Evolutionary conservation across 2,888 invertebrate genomes (phyloP), one percentile per base, ranked within the genome.

Genomic region (Proisotoma minuta): DNA sequence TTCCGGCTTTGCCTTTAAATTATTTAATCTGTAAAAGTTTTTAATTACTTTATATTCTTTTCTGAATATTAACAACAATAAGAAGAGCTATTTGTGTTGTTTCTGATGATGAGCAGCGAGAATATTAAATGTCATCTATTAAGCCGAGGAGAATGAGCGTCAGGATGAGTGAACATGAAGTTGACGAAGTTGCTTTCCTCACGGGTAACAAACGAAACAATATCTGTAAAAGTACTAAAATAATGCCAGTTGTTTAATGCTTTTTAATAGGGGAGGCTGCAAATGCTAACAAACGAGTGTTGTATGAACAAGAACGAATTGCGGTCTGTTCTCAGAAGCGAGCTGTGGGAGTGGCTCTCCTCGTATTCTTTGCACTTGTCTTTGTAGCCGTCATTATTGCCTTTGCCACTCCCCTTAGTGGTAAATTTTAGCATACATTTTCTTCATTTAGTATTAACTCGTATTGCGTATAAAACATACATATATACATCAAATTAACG

Each of bases 121-220:
- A 27, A 20, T 50, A 48, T 47, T 64, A 63, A 67, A 72, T 72
- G 72, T 66, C 70, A 60, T 62, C 69, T 50, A 51, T 56, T 51
- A 72, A 65, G 63, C 61, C 61, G 43, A 53, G 64, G 63, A 66
- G 69, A 65, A 66, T 65, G 63, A 69, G 64, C 63, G 62, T 69
- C 40, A 73, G 66, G 63, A 88, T 91, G 91, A 90, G 89, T 79
- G 91, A 92, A 77, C 90, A 89, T 78, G 92, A 92, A 81, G 85
- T 92, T 77, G 92, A 92, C 78, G 92, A 92, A 82, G 91, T 91
- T 76, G 91, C 92, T 68, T 92, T 92, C 82, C 82, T 92, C 79
- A 91, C 91, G 82, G 91, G 91, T 89, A 74, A 79, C 80, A 73
- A 51, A 27, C 34, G 12, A n/a, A 49, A n/a, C 5, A 18, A 47